Conservation (phyloP, 2,113 vertebrate species). For the Archocentrus centrarchus region DNA sequence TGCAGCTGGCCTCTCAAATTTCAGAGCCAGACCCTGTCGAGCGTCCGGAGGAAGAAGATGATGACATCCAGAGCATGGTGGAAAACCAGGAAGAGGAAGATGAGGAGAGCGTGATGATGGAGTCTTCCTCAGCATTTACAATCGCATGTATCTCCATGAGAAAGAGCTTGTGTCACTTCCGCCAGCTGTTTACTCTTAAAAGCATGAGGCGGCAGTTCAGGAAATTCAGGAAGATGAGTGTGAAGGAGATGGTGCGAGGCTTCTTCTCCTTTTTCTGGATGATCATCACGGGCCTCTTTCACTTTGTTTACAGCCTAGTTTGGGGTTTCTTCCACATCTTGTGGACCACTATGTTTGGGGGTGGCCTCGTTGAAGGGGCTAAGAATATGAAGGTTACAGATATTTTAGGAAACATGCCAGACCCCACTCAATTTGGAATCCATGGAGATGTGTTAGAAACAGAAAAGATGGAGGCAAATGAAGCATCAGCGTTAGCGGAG, state of each 20-base stretch:
- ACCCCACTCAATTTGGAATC: slow-evolving; percentile 98
- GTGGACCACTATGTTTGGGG: slow-evolving; percentile 96
- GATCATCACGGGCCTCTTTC: slow-evolving; percentile 88
- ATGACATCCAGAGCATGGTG: slow-evolving; percentile 75
- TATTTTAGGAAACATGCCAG: slow-evolving; percentile 98
- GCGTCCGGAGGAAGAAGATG: slow-evolving; percentile 86
- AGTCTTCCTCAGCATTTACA: slow-evolving; percentile 91
- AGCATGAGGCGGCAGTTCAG: slow-evolving; percentile 89
- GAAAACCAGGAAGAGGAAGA: slow-evolving; percentile 85
- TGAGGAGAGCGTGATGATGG: slow-evolving; percentile 82
- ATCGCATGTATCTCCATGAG: slow-evolving; percentile 87
- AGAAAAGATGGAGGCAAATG: slow-evolving; percentile 88
- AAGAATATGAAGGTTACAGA: slow-evolving; percentile 98
- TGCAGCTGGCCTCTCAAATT: slow-evolving; percentile 97
- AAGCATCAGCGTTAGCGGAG: slow-evolving; percentile 81
- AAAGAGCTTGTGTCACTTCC: slow-evolving; percentile 84
- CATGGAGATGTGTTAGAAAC: slow-evolving; percentile 91
- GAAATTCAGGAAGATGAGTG: slow-evolving; percentile 91
- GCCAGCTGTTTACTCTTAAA: slow-evolving; percentile 87
- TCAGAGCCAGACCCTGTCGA: slow-evolving; percentile 92
- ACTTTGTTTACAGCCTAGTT: slow-evolving; percentile 85
- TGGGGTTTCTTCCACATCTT: slow-evolving; percentile 94
- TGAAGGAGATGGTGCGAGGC: slow-evolving; percentile 88
- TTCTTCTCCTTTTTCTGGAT: slow-evolving; percentile 94
- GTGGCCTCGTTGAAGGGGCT: slow-evolving; percentile 95